Evolutionary conservation across 35 echinoderm and acorn worm species (phyloP).

Genomic region (Nesometra sesokonis): DNA sequence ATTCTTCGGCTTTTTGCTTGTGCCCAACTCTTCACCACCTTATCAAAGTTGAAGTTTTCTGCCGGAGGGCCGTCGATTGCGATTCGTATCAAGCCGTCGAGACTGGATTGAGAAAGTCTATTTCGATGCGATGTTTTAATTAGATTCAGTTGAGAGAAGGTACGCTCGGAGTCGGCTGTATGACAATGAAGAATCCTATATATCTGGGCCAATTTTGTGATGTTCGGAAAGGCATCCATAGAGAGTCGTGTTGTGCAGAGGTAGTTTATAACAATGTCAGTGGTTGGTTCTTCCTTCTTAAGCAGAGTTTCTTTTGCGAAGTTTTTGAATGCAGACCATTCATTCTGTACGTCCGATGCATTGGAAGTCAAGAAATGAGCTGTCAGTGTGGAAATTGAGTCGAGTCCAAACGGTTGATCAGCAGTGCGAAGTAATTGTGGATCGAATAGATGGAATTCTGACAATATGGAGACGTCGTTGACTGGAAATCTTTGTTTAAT

Average conservation of each 20-base stretch:
- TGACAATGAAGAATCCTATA: constrained; percentile 18
- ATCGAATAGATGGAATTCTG: not conserved
- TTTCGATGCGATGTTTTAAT: constrained; percentile 34
- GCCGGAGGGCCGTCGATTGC: constrained; percentile 24
- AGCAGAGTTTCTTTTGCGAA: constrained; percentile 17
- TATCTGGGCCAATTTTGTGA: constrained; percentile 21
- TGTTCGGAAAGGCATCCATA: not conserved
- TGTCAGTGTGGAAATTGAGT: not conserved
- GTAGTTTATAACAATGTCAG: constrained; percentile 7
- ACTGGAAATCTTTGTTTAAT: not conserved
- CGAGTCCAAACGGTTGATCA: not conserved
- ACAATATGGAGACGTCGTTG: not conserved
- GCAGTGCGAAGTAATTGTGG: not conserved
- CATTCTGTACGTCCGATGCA: not conserved
- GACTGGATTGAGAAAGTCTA: constrained; percentile 17
- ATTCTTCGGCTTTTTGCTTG: constrained; percentile 17
- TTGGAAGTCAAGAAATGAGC: not conserved
- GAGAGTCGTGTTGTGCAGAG: constrained; percentile 11
- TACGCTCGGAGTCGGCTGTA: constrained; percentile 34
- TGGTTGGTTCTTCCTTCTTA: not conserved
- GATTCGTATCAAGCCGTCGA: constrained; percentile 22
- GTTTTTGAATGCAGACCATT: not conserved
- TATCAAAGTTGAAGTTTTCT: constrained; percentile 1
- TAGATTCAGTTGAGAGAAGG: constrained; percentile 33
- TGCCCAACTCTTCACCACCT: constrained; percentile 31